Evolutionary conservation across 92 coral and sea anemone species (phyloP), one percentile per base, ranked within the genome.

Genomic region (Epizoanthus ramosus): DNA sequence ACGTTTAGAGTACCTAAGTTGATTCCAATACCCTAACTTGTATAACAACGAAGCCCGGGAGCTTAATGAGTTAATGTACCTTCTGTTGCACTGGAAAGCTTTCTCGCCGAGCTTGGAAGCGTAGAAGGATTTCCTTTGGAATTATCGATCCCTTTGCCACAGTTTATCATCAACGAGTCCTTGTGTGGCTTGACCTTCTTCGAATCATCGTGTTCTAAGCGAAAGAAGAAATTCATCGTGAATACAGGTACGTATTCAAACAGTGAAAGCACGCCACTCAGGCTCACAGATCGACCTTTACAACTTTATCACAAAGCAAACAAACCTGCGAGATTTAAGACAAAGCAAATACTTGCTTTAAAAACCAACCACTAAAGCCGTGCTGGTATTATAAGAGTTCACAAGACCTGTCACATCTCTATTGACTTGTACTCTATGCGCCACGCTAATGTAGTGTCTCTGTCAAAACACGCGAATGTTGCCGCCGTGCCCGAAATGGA

Each of bases 201-300:
- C 24, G 43, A 41, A 12, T 61, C 82, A 17, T 77, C 71, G 59
- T 45, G 61, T 60, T 77, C 82, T 77, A 22, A 6, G 24, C 82
- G 82, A 77, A 77, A 77, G 57, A 77, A 77, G 59, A 77, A 63
- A 45, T 61, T 61, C 82, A 77, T 77, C 19, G 50, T 77, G 57
- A 77, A 63, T 13, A 15, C 17, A 50, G 14, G 54, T 10, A 50
- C 54, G 54, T 2, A 10, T 50, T 9, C 14, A 9, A 0, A 9
- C 54, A 50, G 54, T 13, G 7, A 10, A 10, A 50, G 10, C 54
- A 58, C 45, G 6, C 68, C 14, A 7, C 24, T 75, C 35, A 6
- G 80, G 37, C 45, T 75, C 35, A 58, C 82, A 37, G 71, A 61
- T 35, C 35, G 50, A 3, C 5, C 68, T 37, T 41, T 33, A 15